Percentiles rank a stretch among this genome's conserved stretches.
These are phyloP conservation scores for Pipistrellus pygmaeus DNA, from an alignment of 2,797 vertebrate species.

Conservation along the genomic window DNA sequence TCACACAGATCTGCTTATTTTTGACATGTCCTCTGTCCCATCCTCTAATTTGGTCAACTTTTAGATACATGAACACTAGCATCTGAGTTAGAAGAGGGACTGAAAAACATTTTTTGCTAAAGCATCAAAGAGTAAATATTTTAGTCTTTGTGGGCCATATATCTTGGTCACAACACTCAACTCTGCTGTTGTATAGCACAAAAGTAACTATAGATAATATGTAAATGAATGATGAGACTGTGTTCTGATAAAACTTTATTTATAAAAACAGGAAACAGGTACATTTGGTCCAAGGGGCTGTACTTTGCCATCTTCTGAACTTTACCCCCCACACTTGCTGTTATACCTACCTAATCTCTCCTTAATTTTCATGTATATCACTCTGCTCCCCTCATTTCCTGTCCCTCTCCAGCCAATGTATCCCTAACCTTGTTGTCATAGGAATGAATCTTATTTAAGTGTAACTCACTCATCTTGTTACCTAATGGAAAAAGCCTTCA, in stretches of 20 bases:
- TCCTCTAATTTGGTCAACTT: neutral
- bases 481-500: neutral
- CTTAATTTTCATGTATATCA: neutral
- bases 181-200: rapidly evolving
- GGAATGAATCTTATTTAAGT: neutral
- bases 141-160: neutral
- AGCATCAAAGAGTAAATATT: neutral
- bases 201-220: neutral
- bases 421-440: neutral
- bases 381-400: neutral
- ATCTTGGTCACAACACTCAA: neutral
- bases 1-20: neutral
- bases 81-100: neutral
- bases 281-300: neutral
- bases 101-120: neutral
- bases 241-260: conserved; percentile 39
- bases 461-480: neutral
- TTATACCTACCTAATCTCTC: neutral
- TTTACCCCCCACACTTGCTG: too few relatives aligned
- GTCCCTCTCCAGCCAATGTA: neutral
- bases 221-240: neutral
- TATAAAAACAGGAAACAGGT: neutral
- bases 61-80: neutral
- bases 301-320: neutral
- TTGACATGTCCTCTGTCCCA: neutral